phyloP scores from a whole-genome alignment of 2,113 vertebrate genomes.

The Panurus biarmicus region DNA sequence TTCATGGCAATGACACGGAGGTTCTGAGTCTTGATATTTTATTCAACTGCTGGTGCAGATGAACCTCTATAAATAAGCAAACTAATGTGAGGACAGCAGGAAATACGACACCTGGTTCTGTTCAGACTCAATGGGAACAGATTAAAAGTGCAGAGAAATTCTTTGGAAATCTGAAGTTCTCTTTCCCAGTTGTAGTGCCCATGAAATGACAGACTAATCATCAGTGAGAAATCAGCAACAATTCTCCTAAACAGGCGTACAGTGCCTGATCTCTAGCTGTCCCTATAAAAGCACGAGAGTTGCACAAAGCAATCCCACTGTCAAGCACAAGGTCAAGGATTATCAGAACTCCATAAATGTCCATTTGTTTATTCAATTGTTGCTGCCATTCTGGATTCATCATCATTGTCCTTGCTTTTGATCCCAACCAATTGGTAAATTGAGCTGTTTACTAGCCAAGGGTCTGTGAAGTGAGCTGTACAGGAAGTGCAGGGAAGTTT shows the following conservation, averaged over 20 bases:
- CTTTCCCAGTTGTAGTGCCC: conserved; percentile 59
- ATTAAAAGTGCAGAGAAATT: conserved; percentile 55
- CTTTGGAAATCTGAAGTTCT: conserved; percentile 37
- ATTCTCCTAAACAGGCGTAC: conserved; percentile 77
- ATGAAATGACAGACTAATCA: conserved; percentile 74
- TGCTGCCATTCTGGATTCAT: neutral
- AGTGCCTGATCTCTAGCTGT: conserved; percentile 77
- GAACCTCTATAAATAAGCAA: conserved; percentile 75
- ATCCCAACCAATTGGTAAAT: neutral
- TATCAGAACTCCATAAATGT: neutral
- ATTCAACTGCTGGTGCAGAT: conserved; percentile 59
- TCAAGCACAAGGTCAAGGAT: conserved; percentile 54
- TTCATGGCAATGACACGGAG: neutral
- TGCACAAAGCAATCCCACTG: conserved; percentile 67
- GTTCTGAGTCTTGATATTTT: conserved; percentile 43
- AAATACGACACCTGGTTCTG: conserved; percentile 72
- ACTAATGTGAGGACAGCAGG: conserved; percentile 72
- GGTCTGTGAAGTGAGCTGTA: neutral
- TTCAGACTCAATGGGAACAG: conserved; percentile 77
- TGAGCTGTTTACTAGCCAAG: neutral
- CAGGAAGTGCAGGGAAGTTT: neutral
- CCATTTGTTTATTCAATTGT: neutral
- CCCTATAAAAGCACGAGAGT: conserved; percentile 78
- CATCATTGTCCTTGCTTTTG: neutral
- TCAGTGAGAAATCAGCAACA: conserved; percentile 75